Base-by-base conservation (phyloP, 2,888 invertebrate species). In the Salticus scenicus region DNA sequence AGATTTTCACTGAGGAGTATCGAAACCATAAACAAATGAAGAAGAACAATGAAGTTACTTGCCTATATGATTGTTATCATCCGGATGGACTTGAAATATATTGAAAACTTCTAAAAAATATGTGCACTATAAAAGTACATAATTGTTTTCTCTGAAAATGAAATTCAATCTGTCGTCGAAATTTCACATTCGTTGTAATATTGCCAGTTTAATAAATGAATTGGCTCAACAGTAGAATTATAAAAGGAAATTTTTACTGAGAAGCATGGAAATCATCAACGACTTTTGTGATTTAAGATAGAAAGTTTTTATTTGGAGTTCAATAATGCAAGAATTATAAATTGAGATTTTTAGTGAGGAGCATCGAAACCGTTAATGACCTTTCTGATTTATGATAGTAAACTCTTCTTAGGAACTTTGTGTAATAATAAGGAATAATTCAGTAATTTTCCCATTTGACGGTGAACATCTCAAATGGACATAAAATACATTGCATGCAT, bases 351-450 rank as follows among this genome's bases (percentile, higher is more conserved):
- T n/a, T 24, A 24, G 24, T 57, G 4, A 24, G 57, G 12, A 57
- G 57, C 14, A 57, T 20, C 20, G 57, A 57, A 57, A 57, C 57
- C 57, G 24, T 57, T 57, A 57, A 57, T 57, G 57, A 57, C 57
- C 5, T 24, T 24, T 4, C 24, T 57, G 57, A 57, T 57, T 57
- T 57, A 57, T 57, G 57, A 17, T 57, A 24, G 57, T 20, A 24
- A 24, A 24, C 57, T 57, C 24, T 57, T 57, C 20, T 57, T 57
- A 24, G 57, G 24, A 57, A 12, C 5, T 20, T 24, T 24, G 20
- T 20, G 20, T 5, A 5, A 24, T 4, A 20, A 12, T 20, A 12
- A 57, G 57, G 57, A 57, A 57, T 24, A 57, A 24, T 57, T 24
- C 20, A 24, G 24, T 24, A 24, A 12, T 24, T 5, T 57, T 24